Conservation (phyloP, 2,797 vertebrate genomes). For the Cephalopachus bancanus region DNA sequence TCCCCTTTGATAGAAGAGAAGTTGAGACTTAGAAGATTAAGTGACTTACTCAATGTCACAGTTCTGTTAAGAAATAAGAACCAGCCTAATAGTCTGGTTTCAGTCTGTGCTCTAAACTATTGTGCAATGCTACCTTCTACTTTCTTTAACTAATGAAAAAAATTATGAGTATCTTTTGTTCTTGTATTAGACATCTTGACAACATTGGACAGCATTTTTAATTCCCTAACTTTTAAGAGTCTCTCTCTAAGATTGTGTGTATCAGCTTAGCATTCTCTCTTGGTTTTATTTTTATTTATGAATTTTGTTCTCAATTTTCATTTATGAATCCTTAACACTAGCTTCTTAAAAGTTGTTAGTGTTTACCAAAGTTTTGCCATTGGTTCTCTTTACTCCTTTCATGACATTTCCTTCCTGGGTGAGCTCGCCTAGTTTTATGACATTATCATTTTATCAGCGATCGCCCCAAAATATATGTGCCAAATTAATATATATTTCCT, state of each 20-base stretch:
- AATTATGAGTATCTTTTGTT: fast-evolving
- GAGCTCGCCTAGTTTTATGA: background rate
- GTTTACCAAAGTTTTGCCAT: background rate
- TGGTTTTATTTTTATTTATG: background rate
- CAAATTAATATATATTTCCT: background rate
- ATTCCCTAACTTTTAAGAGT: fast-evolving
- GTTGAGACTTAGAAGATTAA: background rate
- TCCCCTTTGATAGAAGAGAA: background rate
- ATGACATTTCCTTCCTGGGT: background rate
- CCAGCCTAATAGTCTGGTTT: background rate
- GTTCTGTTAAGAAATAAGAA: background rate
- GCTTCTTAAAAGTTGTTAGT: background rate
- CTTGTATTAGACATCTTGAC: background rate
- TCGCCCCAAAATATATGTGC: background rate
- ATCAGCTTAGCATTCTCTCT: background rate
- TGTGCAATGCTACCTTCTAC: background rate
- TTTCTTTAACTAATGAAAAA: background rate
- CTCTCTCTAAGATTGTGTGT: background rate
- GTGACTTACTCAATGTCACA: background rate
- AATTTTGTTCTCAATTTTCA: background rate
- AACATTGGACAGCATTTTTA: background rate
- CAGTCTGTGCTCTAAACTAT: background rate
- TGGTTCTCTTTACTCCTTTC: background rate
- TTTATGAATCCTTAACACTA: no score
- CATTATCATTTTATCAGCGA: background rate